These are phyloP conservation scores for Himalopsyche japonica DNA, from an alignment of 2,888 invertebrate genomes.

Conservation along the genomic window DNA sequence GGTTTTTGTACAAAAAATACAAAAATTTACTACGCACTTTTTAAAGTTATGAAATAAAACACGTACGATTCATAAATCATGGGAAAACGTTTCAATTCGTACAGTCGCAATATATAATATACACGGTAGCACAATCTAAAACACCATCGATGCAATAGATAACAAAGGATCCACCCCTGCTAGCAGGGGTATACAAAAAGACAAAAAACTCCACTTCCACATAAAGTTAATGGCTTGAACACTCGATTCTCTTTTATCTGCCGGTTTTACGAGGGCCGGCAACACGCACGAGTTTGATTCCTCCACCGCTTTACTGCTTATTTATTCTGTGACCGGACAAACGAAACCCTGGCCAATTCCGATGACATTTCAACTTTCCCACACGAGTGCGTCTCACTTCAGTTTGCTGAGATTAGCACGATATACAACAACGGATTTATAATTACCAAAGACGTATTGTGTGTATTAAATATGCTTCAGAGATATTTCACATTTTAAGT, in stretches of 20 bases:
- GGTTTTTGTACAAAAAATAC: no score
- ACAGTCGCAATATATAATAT: no score
- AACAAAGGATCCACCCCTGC: not conserved
- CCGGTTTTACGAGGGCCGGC: slow-evolving; percentile 21
- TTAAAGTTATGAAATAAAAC: no score
- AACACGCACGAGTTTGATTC: slow-evolving; percentile 19
- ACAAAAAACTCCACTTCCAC: slow-evolving; percentile 20
- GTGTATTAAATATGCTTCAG: no score
- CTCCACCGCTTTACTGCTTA: slow-evolving; percentile 18
- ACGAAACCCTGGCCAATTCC: not conserved
- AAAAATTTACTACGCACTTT: no score
- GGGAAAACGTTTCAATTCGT: no score
- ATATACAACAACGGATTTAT: no score
- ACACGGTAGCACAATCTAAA: not conserved
- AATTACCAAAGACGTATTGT: no score
- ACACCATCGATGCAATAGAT: not conserved
- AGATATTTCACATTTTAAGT: no score
- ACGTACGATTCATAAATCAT: no score
- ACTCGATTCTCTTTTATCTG: slow-evolving; percentile 25
- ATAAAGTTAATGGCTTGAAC: slow-evolving; percentile 27
- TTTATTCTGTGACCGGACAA: slow-evolving; percentile 13
- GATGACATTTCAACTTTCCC: not conserved
- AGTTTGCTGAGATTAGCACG: not conserved
- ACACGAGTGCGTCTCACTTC: not conserved
- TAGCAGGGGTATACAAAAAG: not conserved